Percentiles rank a stretch among this genome's conserved stretches.
Evolutionary conservation across 1,140 invertebrate genomes (phyloP).

Genomic region (Zaprionus davidi): DNA sequence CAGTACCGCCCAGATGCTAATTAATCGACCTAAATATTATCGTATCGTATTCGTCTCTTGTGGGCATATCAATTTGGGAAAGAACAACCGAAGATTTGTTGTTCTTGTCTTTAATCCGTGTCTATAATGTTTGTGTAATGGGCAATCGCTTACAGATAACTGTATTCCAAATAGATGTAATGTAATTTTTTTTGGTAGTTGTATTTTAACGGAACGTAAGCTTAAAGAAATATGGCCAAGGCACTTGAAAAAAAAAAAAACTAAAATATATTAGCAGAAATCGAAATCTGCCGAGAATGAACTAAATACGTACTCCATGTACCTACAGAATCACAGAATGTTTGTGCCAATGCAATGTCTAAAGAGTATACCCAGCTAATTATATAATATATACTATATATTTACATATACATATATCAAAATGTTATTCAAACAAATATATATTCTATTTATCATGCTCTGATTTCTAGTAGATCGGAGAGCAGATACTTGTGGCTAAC

Average conservation of each 20-base stretch:
- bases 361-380: not conserved
- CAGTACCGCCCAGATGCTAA: not conserved
- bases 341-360: slow-evolving; percentile 29
- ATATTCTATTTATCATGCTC: slow-evolving; percentile 13
- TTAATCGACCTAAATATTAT: not conserved
- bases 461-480: not conserved
- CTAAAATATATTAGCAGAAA: not conserved
- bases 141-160: slow-evolving; percentile 5
- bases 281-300: not conserved
- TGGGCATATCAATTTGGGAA: slow-evolving; percentile 26
- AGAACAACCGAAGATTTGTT: slow-evolving; percentile 14
- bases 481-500: not conserved
- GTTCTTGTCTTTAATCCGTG: slow-evolving; percentile 3
- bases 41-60: slow-evolving; percentile 1
- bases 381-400: slow-evolving; percentile 14
- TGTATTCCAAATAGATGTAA: slow-evolving; percentile 19
- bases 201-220: slow-evolving; percentile 2
- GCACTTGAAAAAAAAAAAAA: not conserved
- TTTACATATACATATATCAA: slow-evolving; percentile 7
- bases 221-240: slow-evolving; percentile 2
- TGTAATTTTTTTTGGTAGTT: slow-evolving; percentile 17
- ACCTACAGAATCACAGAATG: slow-evolving; percentile 33
- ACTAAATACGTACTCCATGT: slow-evolving; percentile 46
- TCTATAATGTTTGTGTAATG: slow-evolving; percentile 5
- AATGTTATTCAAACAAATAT: slow-evolving; percentile 24